Conservation (phyloP, 2,797 vertebrate species). For the Antennarius maculatus region DNA sequence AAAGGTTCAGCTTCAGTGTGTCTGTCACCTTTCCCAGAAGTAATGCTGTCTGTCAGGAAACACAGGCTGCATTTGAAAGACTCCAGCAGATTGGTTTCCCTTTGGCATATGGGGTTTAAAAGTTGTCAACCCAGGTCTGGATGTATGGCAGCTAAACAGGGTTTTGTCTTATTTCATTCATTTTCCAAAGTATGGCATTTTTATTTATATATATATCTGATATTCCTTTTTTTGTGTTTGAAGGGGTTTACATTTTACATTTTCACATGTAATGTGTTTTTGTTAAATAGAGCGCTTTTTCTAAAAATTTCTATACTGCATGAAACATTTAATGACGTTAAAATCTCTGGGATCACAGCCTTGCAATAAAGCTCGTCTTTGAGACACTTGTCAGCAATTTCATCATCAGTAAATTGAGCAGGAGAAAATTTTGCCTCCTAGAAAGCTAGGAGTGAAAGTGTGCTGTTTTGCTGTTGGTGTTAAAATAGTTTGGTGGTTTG, state of each 20-base stretch:
- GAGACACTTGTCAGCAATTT: constrained; percentile 72
- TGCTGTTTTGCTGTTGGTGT: constrained; percentile 61
- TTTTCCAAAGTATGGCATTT: not conserved
- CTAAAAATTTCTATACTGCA: constrained; percentile 47
- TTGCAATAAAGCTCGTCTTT: constrained; percentile 79
- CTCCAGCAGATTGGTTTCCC: constrained; percentile 67
- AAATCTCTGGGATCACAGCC: constrained; percentile 72
- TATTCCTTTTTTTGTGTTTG: not conserved
- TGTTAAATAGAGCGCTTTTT: constrained; percentile 21
- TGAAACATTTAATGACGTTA: constrained; percentile 67
- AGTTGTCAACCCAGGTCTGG: constrained; percentile 55
- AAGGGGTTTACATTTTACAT: not conserved
- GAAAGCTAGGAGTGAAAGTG: constrained; percentile 69
- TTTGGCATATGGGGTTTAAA: constrained; percentile 62
- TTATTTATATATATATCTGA: not conserved
- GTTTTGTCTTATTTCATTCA: not conserved
- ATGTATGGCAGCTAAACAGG: constrained; percentile 60
- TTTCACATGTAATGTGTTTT: constrained; percentile 24
- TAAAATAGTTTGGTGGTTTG: constrained; percentile 55
- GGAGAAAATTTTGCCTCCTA: constrained; percentile 70
- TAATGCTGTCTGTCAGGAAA: constrained; percentile 74
- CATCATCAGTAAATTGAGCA: constrained; percentile 83
- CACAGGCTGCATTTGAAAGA: constrained; percentile 68
- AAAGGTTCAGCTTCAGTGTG: constrained; percentile 72
- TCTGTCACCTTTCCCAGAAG: constrained; percentile 80